Base-by-base conservation (phyloP, 2,888 invertebrate species). In the Rhorus exstirpatorius region DNA sequence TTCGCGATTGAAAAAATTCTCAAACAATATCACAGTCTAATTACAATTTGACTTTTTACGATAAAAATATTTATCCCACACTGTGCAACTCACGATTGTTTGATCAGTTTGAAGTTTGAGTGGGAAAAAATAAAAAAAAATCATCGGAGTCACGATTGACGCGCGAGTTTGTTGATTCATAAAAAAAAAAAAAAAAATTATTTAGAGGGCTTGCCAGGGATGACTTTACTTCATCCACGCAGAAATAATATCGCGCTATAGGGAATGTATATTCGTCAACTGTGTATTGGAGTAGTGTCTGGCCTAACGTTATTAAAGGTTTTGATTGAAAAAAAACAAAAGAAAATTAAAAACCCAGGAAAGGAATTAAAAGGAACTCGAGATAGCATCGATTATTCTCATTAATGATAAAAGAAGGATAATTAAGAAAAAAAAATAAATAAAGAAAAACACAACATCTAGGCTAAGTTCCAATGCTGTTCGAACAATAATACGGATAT, bases 401-500 rank as follows among this genome's bases (percentile, higher is more conserved):
- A 74, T 70, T 83, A 70, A 67, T 58, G 82, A 87, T 83, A 86
- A 87, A 81, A 82, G 84, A 87, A 83, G 51, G 79, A 87, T 83
- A 83, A 78, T 79, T 67, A 38, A 38, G 26, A 75, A 26, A 79
- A 55, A 61, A 35, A 49, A 51, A 60, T n/a, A n/a, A n/a, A n/a
- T n/a, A 60, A 26, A 79, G 6, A 14, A 49, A 70, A 41, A 70
- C 21, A 10, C 51, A 44, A 79, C 87, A 89, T 84, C 84, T 92
- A 91, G 89, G 89, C 88, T 92, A 92, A 92, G 92, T 89, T 91
- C 88, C 87, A 89, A 93, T 93, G 93, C 93, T 93, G 93, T 93
- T 92, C 92, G 93, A 92, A 93, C 93, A 93, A 93, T 93, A 93
- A 93, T 91, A 90, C 88, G 89, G 90, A 92, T 91, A 91, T 90